Conservation (phyloP, 2,888 invertebrate species). For the Dynastes tityus region DNA sequence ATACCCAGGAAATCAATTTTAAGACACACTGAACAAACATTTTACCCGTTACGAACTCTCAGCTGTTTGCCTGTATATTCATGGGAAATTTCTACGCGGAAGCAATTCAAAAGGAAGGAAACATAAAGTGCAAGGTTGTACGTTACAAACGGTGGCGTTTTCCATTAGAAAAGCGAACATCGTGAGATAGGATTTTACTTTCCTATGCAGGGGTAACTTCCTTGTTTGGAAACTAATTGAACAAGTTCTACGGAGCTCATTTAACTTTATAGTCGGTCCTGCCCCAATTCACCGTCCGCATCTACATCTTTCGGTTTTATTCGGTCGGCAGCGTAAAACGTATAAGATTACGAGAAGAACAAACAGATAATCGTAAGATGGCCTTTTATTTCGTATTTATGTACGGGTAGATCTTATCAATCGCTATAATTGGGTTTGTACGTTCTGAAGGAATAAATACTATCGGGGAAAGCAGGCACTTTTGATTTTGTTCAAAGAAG, state of each 20-base stretch:
- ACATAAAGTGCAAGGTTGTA: too few species aligned
- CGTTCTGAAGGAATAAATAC: too few species aligned
- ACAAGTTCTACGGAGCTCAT: slow-evolving; percentile 32
- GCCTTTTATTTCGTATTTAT: not conserved
- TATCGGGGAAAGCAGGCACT: too few species aligned
- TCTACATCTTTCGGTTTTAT: not conserved
- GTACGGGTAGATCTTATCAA: too few species aligned
- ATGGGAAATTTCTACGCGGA: not conserved
- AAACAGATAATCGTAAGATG: not conserved
- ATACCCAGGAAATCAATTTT: too few species aligned
- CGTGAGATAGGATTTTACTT: slow-evolving; percentile 6
- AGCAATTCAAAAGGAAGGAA: not conserved
- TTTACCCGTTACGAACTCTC: not conserved
- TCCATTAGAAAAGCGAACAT: slow-evolving; percentile 8
- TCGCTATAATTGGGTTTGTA: too few species aligned
- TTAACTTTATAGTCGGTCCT: slow-evolving; percentile 18
- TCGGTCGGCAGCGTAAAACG: not conserved
- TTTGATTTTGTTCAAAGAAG: too few species aligned
- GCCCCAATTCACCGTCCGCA: slow-evolving; percentile 16
- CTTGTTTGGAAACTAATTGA: slow-evolving; percentile 37
- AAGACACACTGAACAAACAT: too few species aligned
- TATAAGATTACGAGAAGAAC: slow-evolving; percentile 12
- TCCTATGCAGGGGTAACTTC: not conserved
- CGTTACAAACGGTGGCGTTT: not conserved
- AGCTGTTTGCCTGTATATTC: not conserved